Conservation (phyloP, 2,888 invertebrate genomes). For the Acanthoscelides obtectus region DNA sequence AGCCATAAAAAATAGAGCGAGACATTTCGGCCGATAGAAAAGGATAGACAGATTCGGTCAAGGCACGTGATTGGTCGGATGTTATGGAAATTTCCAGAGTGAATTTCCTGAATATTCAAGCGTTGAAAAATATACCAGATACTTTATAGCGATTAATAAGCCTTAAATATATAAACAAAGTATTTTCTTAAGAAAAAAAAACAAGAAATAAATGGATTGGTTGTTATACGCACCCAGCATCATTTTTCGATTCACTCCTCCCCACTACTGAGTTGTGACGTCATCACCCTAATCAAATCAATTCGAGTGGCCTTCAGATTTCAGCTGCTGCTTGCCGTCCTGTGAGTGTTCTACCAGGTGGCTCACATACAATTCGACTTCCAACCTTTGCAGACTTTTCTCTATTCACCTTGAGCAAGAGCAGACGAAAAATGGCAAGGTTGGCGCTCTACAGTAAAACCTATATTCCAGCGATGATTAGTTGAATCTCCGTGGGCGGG, state of each 20-base stretch:
- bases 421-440: too few relatives aligned
- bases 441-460: too few relatives aligned
- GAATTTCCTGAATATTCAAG: neutral
- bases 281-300: neutral
- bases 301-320: neutral
- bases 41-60: neutral
- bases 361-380: neutral
- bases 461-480: too few relatives aligned
- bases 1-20: neutral
- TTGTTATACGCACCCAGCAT: neutral
- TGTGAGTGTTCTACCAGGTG: neutral
- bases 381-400: too few relatives aligned
- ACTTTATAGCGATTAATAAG: neutral
- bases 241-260: neutral
- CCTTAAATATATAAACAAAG: neutral
- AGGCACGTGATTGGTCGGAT: neutral
- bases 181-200: neutral
- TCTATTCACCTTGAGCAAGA: too few relatives aligned
- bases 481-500: too few relatives aligned
- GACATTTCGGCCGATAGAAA: neutral
- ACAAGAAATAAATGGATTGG: neutral
- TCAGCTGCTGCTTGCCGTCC: neutral
- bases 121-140: neutral
- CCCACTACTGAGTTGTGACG: neutral
- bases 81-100: conserved; percentile 5